Conservation (phyloP, 1,140 invertebrate genomes). For the Trachymyrmex septentrionalis region DNA sequence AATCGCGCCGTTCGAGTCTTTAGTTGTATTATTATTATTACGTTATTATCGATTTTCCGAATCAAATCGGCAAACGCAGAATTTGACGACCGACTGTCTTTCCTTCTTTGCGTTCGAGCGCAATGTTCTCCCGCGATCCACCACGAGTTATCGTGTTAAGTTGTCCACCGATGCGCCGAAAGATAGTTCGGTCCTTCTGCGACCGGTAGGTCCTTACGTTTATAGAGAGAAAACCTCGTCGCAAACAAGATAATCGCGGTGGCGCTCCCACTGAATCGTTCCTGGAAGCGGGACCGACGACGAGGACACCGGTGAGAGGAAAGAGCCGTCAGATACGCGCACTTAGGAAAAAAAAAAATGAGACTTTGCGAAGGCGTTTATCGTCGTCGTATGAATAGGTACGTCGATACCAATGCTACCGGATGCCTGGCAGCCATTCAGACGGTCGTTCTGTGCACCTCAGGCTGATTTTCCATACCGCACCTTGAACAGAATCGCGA, state of each 20-base stretch:
- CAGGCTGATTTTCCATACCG: slow-evolving; percentile 19
- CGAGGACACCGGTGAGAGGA: slow-evolving; percentile 54
- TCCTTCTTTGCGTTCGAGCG: neutral
- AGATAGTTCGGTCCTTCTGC: slow-evolving; percentile 39
- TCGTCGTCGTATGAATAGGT: slow-evolving; percentile 53
- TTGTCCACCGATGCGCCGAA: slow-evolving; percentile 22
- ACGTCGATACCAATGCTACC: slow-evolving; percentile 54
- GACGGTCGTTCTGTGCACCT: neutral
- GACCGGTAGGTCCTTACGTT: neutral
- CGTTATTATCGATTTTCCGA: neutral
- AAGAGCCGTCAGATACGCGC: slow-evolving; percentile 1
- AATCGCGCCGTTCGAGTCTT: slow-evolving; percentile 11
- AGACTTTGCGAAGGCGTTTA: slow-evolving; percentile 69
- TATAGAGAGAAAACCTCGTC: slow-evolving; percentile 30
- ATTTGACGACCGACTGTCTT: neutral
- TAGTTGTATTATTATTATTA: slow-evolving; percentile 24
- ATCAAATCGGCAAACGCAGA: neutral
- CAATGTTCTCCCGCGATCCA: neutral
- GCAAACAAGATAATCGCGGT: slow-evolving; percentile 53
- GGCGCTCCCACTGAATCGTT: slow-evolving; percentile 64
- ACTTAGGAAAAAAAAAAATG: slow-evolving; percentile 31
- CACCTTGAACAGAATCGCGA: slow-evolving; percentile 16
- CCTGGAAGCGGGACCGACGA: slow-evolving; percentile 44
- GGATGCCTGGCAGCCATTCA: slow-evolving; percentile 37
- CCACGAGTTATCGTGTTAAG: slow-evolving; percentile 11